These are phyloP conservation scores for Acridotheres tristis DNA, from an alignment of 2,797 vertebrate species.

Conservation along the genomic window DNA sequence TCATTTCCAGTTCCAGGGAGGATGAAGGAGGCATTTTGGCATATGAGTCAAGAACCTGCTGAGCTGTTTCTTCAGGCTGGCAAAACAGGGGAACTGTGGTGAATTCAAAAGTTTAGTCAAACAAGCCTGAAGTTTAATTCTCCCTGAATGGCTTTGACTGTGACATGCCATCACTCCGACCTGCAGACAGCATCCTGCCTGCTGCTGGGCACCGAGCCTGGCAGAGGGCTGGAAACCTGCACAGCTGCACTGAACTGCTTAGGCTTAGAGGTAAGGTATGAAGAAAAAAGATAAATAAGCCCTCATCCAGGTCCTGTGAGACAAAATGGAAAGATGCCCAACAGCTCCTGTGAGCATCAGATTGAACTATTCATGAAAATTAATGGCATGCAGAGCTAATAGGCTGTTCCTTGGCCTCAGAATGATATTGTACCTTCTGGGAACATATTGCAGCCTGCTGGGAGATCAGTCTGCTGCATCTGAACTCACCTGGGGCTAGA, in stretches of 20 bases:
- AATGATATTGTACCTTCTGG: slow-evolving; percentile 37
- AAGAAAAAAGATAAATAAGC: slow-evolving; percentile 27
- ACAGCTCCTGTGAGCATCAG: slow-evolving; percentile 15
- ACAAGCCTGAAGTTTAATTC: slow-evolving; percentile 31
- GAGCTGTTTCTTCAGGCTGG: slow-evolving; percentile 49
- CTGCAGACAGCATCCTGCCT: not conserved
- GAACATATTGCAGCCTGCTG: slow-evolving; percentile 50
- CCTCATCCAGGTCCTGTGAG: not conserved
- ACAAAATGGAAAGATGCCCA: slow-evolving; percentile 47
- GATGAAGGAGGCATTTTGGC: slow-evolving; percentile 42
- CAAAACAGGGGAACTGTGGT: not conserved
- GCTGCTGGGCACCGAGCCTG: slow-evolving; percentile 3
- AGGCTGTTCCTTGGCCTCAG: slow-evolving; percentile 55
- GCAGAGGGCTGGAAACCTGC: not conserved
- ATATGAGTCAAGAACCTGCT: slow-evolving; percentile 47
- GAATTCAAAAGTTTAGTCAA: slow-evolving; percentile 31
- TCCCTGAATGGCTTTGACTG: slow-evolving; percentile 23
- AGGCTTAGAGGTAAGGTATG: not conserved
- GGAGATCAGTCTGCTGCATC: slow-evolving; percentile 45
- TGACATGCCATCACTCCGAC: not conserved
- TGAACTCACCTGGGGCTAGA: slow-evolving; percentile 10
- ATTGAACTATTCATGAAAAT: slow-evolving; percentile 48
- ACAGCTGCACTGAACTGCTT: not conserved
- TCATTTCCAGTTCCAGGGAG: slow-evolving; percentile 17
- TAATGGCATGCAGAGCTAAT: slow-evolving; percentile 56